phyloP scores from a whole-genome alignment of 2,797 vertebrate species.

The Coluber constrictor region DNA sequence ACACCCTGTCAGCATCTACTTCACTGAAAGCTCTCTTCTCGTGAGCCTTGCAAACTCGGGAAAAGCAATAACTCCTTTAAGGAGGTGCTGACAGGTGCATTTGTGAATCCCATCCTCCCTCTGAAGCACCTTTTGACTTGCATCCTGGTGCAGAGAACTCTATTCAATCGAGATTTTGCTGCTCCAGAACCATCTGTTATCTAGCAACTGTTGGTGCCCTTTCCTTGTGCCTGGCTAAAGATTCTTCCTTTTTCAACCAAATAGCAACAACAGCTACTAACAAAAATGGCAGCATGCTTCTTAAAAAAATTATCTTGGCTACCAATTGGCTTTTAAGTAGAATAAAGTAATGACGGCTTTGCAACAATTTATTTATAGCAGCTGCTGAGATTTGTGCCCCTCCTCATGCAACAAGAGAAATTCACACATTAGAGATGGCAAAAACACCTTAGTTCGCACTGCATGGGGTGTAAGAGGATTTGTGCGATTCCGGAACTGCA shows the following conservation, averaged over 20 bases:
- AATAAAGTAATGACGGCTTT: neutral
- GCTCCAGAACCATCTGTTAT: neutral
- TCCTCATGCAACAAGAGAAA: neutral
- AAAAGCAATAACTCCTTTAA: neutral
- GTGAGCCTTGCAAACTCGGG: neutral
- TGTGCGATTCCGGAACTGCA: neutral
- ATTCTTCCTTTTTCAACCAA: neutral
- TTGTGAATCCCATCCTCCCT: neutral
- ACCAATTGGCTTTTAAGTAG: neutral
- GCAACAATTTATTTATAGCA: neutral
- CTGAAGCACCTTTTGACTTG: neutral
- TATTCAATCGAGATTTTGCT: neutral
- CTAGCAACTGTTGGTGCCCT: neutral
- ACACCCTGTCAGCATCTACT: neutral
- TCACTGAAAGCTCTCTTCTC: neutral
- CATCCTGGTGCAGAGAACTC: neutral
- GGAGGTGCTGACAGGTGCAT: neutral
- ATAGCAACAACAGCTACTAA: neutral
- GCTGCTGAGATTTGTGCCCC: neutral
- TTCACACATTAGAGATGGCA: neutral
- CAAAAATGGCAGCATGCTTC: neutral
- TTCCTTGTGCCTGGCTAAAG: neutral
- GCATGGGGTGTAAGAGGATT: neutral
- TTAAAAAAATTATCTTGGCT: neutral
- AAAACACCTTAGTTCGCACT: neutral